Conservation (phyloP, 2,888 invertebrate species). For the Tiphia femorata region DNA sequence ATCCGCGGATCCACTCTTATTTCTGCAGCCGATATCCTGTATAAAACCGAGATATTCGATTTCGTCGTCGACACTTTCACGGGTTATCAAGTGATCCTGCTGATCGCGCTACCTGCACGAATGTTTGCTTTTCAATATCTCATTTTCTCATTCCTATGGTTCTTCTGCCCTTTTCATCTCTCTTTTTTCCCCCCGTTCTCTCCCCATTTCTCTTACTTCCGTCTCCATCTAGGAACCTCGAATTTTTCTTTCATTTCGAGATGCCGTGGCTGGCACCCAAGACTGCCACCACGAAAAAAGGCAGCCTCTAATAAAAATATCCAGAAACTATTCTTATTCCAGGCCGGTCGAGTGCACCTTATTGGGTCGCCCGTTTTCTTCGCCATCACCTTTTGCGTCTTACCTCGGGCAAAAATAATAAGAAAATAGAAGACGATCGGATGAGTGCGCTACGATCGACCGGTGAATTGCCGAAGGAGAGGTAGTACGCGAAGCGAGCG, state of each 20-base stretch:
- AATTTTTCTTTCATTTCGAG: slow-evolving; percentile 29
- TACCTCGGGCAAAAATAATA: slow-evolving; percentile 9
- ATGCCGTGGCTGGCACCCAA: slow-evolving; percentile 10
- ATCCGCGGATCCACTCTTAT: too few relatives aligned
- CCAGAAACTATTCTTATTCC: slow-evolving; percentile 28
- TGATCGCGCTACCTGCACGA: slow-evolving; percentile 17
- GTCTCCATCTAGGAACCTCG: too few relatives aligned
- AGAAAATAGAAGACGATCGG: slow-evolving; percentile 30
- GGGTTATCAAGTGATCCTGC: slow-evolving; percentile 21
- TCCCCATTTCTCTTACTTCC: too few relatives aligned
- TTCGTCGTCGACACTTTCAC: slow-evolving; percentile 9
- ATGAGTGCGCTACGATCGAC: slow-evolving; percentile 14
- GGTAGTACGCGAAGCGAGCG: slow-evolving; percentile 9
- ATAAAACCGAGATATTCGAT: too few relatives aligned
- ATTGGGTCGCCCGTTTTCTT: background rate
- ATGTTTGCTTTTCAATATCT: slow-evolving; percentile 25
- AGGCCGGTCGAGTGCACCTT: slow-evolving; percentile 15
- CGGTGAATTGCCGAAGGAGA: slow-evolving; percentile 8
- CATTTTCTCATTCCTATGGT: too few relatives aligned
- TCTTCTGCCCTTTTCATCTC: too few relatives aligned
- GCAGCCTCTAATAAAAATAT: slow-evolving; percentile 25
- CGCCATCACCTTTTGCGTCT: background rate
- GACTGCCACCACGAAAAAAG: background rate
- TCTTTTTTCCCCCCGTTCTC: background rate
- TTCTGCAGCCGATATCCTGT: too few relatives aligned